Base-by-base conservation (phyloP, 2,888 invertebrate species). In the Polymixis lichenea region DNA sequence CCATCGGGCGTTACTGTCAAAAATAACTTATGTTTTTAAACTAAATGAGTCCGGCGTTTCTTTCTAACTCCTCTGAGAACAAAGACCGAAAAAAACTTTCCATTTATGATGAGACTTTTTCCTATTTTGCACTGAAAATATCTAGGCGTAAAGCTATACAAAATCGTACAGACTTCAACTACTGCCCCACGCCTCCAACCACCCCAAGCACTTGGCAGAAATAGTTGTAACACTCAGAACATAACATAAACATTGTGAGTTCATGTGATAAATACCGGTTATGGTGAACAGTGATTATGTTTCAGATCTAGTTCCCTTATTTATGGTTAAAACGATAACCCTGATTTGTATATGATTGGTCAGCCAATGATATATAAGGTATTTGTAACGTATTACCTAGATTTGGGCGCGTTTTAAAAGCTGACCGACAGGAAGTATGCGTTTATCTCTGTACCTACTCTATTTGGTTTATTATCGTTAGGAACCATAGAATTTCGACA, bases 201-300 rank as follows among this genome's bases (percentile, higher is more conserved):
- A 69, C 67, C 83, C 82, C 87, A 78, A 88, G 89, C 88, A 89
- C 91, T 89, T 89, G 90, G 89, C 89, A 91, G 94, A 91, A 94
- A 94, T 94, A 92, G 92, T 93, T 91, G 92, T 92, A 93, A 92
- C 92, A 88, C 89, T 91, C 89, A 85, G 89, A 90, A 89, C 89
- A 87, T 88, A 91, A 89, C 90, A 89, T 90, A 89, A 92, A 93
- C 90, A 91, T 89, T 84, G 87, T 83, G 84, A 89, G 88, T 88
- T 88, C 90, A 90, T 89, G 90, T 90, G 92, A 92, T 93, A 93
- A 93, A 92, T 92, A 92, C 89, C 87, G 86, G 89, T 90, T 90
- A 87, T 89, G 86, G 87, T 89, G 89, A 90, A 86, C 86, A 87
- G 88, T 90, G 89, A 90, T 90, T 91, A 90, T 84, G 90, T 89